A percentile compares a stretch with the other conserved stretches of the same genome.
These are phyloP conservation scores for Sinhomidia bicolor DNA, from an alignment of 2,888 invertebrate species.

Conservation along the genomic window DNA sequence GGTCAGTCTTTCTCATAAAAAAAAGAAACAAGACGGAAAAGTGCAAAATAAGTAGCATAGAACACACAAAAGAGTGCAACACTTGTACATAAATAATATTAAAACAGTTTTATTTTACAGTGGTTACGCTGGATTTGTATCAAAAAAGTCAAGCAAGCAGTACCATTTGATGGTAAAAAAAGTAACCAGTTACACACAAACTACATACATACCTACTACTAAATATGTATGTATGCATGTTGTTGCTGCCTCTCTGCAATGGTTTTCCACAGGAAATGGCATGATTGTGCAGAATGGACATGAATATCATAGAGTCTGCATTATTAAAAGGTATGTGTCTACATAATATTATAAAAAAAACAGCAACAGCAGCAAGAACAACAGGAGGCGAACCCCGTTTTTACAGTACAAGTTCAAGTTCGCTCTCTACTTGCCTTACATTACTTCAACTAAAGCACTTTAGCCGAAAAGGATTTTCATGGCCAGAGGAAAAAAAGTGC, in stretches of 20 bases:
- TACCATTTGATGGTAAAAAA: no score
- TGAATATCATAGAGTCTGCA: no score
- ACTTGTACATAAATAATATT: background rate
- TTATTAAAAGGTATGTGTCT: no score
- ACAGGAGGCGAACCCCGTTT: no score
- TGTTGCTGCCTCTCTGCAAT: constrained; percentile 33
- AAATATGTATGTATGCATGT: no score
- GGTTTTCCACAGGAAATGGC: constrained; percentile 65
- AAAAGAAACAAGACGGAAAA: constrained; percentile 40
- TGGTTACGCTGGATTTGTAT: background rate
- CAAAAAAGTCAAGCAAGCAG: background rate
- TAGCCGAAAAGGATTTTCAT: constrained; percentile 49
- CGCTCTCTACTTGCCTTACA: background rate
- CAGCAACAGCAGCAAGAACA: background rate
- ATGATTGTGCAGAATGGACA: constrained; percentile 34
- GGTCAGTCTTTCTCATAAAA: constrained; percentile 26
- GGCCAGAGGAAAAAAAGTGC: constrained; percentile 28
- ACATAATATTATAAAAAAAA: constrained; percentile 10
- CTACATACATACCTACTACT: no score
- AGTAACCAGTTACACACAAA: background rate
- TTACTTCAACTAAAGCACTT: background rate
- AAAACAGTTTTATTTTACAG: background rate
- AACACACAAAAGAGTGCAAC: background rate
- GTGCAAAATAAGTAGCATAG: constrained; percentile 42
- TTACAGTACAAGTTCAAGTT: constrained; percentile 66